Evolutionary conservation across 1,140 invertebrate genomes (phyloP).

Genomic region (Papilio machaon): DNA sequence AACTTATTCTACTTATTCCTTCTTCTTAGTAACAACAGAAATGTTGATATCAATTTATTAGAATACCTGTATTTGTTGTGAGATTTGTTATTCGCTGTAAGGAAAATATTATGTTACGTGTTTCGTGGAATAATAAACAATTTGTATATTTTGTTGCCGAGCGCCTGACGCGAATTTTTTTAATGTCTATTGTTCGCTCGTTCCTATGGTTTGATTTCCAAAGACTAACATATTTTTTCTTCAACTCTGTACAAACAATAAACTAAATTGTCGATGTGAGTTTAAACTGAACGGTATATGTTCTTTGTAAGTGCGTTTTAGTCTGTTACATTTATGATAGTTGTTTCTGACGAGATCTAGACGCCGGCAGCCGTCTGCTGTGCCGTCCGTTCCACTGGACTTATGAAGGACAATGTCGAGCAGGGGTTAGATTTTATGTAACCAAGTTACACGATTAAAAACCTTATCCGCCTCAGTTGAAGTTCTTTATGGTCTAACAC

Average conservation of each 20-base stretch:
- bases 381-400: neutral
- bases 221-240: neutral
- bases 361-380: neutral
- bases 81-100: neutral
- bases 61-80: neutral
- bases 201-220: neutral
- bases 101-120: neutral
- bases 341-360: slow-evolving; percentile 5
- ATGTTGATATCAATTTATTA: slow-evolving; percentile 11
- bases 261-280: neutral
- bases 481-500: neutral
- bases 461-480: neutral
- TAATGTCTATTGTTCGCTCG: neutral
- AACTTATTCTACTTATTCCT: neutral
- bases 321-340: slow-evolving; percentile 5
- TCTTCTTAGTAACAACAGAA: neutral
- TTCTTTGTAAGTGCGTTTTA: no score
- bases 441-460: neutral
- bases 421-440: neutral
- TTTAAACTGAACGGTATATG: no score
- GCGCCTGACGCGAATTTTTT: no score
- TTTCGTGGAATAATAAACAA: neutral
- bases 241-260: neutral
- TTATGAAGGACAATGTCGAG: neutral
- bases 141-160: neutral